phyloP scores from a whole-genome alignment of 2,888 invertebrate genomes.

The Orthonychiurus folsomi region DNA sequence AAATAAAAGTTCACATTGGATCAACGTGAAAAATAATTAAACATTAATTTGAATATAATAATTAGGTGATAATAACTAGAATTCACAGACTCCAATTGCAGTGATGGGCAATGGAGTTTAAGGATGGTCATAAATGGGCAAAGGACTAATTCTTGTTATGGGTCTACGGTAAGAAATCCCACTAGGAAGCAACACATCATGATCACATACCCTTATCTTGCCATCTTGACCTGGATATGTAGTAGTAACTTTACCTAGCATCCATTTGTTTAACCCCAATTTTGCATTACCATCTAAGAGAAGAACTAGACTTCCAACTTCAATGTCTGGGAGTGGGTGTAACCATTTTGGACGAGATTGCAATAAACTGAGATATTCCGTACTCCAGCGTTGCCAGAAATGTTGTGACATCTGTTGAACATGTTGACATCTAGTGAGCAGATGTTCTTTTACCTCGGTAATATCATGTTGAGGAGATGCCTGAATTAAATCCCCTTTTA shows the following conservation, averaged over 20 bases:
- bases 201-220: background rate
- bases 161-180: background rate
- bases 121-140: background rate
- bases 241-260: background rate
- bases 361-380: background rate
- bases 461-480: background rate
- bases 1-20: too few species aligned
- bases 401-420: background rate
- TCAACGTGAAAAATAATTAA: too few species aligned
- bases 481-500: background rate
- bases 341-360: constrained; percentile 4
- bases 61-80: too few species aligned
- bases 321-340: background rate
- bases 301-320: background rate
- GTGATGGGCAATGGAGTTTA: too few species aligned
- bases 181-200: background rate
- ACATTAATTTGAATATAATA: too few species aligned
- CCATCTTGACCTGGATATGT: background rate
- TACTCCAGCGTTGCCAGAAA: background rate
- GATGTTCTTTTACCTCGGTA: background rate
- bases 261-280: background rate
- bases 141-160: background rate
- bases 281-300: background rate
- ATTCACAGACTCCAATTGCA: too few species aligned
- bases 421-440: background rate